A percentile compares a stretch with the other conserved stretches of the same genome.
These are phyloP conservation scores for Lerista edwardsae DNA, from an alignment of 2,797 vertebrate genomes.

Conservation along the genomic window DNA sequence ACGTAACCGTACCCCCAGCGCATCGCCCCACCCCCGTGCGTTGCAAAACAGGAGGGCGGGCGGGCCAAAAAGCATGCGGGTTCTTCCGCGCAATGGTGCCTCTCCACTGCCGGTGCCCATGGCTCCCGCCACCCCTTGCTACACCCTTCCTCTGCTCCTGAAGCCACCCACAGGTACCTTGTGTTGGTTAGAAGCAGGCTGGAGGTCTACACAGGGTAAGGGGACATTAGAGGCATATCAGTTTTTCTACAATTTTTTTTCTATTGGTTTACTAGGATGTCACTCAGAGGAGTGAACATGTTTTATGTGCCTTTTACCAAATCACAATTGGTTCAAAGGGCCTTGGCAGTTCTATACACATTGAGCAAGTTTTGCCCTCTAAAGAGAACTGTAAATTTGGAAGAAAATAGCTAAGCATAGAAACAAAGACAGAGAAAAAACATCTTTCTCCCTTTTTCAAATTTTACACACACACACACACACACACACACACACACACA, in stretches of 20 bases:
- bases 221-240: neutral
- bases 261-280: neutral
- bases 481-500: too few relatives aligned
- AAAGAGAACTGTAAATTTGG: neutral
- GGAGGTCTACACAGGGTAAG: too few relatives aligned
- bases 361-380: neutral
- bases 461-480: neutral
- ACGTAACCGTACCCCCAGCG: too few relatives aligned
- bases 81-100: too few relatives aligned
- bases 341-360: fast-evolving
- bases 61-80: too few relatives aligned
- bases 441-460: neutral
- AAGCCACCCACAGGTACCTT: too few relatives aligned
- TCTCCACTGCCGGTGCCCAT: too few relatives aligned
- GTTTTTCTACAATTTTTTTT: neutral
- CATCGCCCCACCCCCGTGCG: too few relatives aligned
- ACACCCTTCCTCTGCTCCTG: too few relatives aligned
- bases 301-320: fast-evolving
- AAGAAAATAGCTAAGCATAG: neutral
- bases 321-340: fast-evolving
- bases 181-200: too few relatives aligned
- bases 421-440: neutral
- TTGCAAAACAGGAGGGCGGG: too few relatives aligned
- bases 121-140: too few relatives aligned
- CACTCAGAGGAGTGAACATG: fast-evolving